Percentiles rank a stretch among this genome's conserved stretches.
phyloP scores from a whole-genome alignment of 2,797 vertebrate genomes.

The Cryptoblepharus egeriae region DNA sequence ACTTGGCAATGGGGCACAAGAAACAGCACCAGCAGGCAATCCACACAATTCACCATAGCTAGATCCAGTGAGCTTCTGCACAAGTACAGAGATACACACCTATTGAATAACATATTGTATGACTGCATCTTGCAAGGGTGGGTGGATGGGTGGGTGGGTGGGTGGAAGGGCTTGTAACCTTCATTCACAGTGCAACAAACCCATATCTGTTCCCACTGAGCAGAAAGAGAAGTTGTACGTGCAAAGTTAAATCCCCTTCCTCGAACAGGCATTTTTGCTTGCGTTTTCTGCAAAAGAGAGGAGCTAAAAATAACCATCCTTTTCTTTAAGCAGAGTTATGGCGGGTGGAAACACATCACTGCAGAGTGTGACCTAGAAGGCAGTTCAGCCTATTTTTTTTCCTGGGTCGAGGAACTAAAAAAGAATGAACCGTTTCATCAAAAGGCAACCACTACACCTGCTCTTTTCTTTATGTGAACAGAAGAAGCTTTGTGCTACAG shows the following conservation, averaged over 20 bases:
- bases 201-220: neutral
- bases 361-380: neutral
- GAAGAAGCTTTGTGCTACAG: no score
- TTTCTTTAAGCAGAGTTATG: neutral
- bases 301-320: neutral
- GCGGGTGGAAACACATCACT: no score
- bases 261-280: neutral
- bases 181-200: neutral
- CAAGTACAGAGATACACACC: neutral
- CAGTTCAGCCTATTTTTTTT: neutral
- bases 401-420: neutral
- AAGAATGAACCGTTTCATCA: neutral
- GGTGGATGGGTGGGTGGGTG: neutral
- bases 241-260: neutral
- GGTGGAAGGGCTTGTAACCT: neutral
- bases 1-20: neutral
- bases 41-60: neutral
- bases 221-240: no score
- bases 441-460: neutral
- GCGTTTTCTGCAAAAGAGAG: neutral
- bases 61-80: conserved; percentile 1
- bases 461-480: neutral
- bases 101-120: neutral
- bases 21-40: neutral
- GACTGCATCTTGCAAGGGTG: conserved; percentile 1